Percentiles rank a stretch among this genome's conserved stretches.
These are phyloP conservation scores for Xenopus laevis DNA, from an alignment of 2,113 vertebrate genomes.

Conservation along the genomic window DNA sequence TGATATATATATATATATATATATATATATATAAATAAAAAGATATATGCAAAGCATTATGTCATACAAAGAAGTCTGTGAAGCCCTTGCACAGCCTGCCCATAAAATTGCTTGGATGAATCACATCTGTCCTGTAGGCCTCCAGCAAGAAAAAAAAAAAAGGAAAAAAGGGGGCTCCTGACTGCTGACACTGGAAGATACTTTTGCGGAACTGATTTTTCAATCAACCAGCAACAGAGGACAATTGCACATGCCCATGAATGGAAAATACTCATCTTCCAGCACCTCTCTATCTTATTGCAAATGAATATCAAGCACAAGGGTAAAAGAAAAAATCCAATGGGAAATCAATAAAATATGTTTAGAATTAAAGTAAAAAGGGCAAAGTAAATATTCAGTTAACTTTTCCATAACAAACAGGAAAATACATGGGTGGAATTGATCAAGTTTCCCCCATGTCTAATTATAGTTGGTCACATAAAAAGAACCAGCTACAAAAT, in stretches of 20 bases:
- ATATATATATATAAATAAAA: too few relatives aligned
- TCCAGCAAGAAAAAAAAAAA: too few relatives aligned
- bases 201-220: background rate
- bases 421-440: background rate
- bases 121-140: too few relatives aligned
- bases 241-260: constrained; percentile 1
- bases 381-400: background rate
- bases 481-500: too few relatives aligned
- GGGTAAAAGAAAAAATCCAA: background rate
- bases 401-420: background rate
- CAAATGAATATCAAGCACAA: background rate
- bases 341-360: background rate
- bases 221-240: background rate
- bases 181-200: background rate
- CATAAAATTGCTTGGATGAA: too few relatives aligned
- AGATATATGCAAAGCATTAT: too few relatives aligned
- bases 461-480: background rate
- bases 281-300: background rate
- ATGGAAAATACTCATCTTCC: background rate
- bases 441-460: background rate
- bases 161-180: background rate
- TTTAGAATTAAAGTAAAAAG: background rate
- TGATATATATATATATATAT: too few relatives aligned
- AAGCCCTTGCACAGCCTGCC: too few relatives aligned
- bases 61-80: too few relatives aligned